Evolutionary conservation across 2,113 vertebrate species (phyloP).

Genomic region (Plecotus auritus): DNA sequence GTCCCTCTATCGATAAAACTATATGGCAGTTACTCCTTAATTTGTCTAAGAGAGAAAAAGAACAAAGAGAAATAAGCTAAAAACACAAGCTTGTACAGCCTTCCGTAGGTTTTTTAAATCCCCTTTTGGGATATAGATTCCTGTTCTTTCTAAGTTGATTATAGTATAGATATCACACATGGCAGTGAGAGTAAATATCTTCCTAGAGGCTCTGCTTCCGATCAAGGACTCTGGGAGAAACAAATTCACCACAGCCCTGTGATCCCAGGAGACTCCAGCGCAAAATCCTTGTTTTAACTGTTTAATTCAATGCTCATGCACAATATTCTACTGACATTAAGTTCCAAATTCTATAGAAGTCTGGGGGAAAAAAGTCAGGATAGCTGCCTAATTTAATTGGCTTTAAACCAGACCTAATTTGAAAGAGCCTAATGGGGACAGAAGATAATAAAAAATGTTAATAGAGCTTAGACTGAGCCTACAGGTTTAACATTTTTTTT

Average conservation of each 20-base stretch:
- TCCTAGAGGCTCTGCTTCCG: not conserved
- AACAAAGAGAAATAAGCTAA: not conserved
- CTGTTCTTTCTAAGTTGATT: not conserved
- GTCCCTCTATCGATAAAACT: not conserved
- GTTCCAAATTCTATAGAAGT: slow-evolving; percentile 25
- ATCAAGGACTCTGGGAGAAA: not conserved
- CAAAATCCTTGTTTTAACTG: not conserved
- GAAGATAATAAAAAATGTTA: slow-evolving; percentile 38
- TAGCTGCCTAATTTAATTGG: not conserved
- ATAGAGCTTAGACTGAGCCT: not conserved
- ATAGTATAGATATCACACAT: not conserved
- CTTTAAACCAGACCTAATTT: slow-evolving; percentile 13
- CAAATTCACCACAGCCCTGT: not conserved
- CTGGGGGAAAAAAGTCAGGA: not conserved
- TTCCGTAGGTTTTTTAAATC: not conserved
- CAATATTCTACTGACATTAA: slow-evolving; percentile 15
- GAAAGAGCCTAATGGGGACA: not conserved
- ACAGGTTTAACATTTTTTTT: not conserved
- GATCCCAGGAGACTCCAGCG: not conserved
- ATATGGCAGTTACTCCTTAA: not conserved
- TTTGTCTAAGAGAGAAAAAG: not conserved
- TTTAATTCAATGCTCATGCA: not conserved
- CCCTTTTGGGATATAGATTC: not conserved
- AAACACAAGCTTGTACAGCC: not conserved
- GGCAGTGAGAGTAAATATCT: not conserved